Base-by-base conservation (phyloP, 1,140 invertebrate genomes). In the Drosophila tsacasi region DNA sequence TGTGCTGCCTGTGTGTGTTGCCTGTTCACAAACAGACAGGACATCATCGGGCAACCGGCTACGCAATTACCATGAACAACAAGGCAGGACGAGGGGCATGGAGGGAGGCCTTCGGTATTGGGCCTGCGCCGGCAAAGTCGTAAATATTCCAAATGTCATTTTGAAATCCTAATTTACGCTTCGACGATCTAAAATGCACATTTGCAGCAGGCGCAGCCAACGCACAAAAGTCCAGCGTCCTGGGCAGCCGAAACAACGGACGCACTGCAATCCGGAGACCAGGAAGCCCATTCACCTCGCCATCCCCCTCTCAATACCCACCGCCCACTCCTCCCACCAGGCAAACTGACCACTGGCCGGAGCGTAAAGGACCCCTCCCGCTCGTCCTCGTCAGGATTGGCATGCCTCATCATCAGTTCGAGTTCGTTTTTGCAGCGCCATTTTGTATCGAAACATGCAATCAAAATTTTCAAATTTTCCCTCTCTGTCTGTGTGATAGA, bases 161-260 rank as follows among this genome's bases (percentile, higher is more conserved):
- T 92, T 92, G 91, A 92, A 92, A 92, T 92, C 91, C 91, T 92
- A 92, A 92, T 92, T 92, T 92, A 92, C 91, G 91, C 91, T 92
- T 91, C 91, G 87, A 79, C 91, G 91, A 81, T 85, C 84, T 83
- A 84, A 92, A 92, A 92, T 92, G 91, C 84, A 92, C 89, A 91
- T 89, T 89, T 89, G 81, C 67, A 82, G 67, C 79, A 67, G 76
- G 68, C 63, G 67, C 67, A 66, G 74, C 59, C 68, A 63, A 84
- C 68, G 82, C 81, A 84, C 82, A 78, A 47, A 75, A 64, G 59
- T 55, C 74, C 78, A 59, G 69, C 71, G 64, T 71, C 55, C 71
- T 50, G 71, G 76, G 40, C 60, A 37, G 21, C 27, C 40, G 57
- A 23, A 27, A 75, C 67, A 75, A 47, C 50, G 67, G 64, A 85